These are phyloP conservation scores for Bugula neritina DNA, from an alignment of 2,888 invertebrate genomes.

Conservation along the genomic window DNA sequence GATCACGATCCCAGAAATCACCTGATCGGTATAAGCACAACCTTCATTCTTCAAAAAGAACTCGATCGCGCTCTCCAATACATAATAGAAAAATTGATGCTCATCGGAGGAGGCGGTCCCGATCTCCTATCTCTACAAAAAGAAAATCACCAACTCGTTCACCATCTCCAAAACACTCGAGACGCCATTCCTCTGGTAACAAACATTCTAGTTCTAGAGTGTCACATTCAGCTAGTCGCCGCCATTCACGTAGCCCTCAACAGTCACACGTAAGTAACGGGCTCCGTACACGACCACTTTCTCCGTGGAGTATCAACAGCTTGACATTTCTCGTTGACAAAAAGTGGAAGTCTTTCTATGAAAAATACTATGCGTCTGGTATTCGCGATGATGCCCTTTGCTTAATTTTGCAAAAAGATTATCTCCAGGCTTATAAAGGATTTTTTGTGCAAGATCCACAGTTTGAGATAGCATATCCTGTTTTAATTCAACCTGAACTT, in stretches of 20 bases:
- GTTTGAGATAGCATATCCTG: not conserved
- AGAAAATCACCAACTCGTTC: not conserved
- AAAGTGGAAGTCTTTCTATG: conserved; percentile 7
- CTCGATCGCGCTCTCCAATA: too few relatives aligned
- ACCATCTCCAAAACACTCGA: conserved; percentile 8
- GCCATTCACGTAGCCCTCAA: not conserved
- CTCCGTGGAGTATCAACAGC: conserved; percentile 24
- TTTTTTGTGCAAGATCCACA: conserved; percentile 17
- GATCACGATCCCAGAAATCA: too few relatives aligned
- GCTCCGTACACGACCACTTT: not conserved
- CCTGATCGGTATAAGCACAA: too few relatives aligned
- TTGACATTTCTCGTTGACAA: conserved; percentile 16
- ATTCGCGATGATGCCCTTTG: not conserved
- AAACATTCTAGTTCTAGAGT: not conserved
- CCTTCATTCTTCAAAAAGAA: too few relatives aligned
- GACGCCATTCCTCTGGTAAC: not conserved
- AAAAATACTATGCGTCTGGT: not conserved
- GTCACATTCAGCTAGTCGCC: not conserved
- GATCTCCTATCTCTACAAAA: not conserved
- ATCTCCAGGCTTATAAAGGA: conserved; percentile 18
- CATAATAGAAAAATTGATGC: too few relatives aligned
- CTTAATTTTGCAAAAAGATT: not conserved
- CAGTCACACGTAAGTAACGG: not conserved
- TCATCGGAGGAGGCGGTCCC: not conserved
- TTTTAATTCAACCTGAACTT: not conserved